A percentile compares a stretch with the other conserved stretches of the same genome.
phyloP scores from a whole-genome alignment of 2,113 vertebrate species.

The Trinectes maculatus region DNA sequence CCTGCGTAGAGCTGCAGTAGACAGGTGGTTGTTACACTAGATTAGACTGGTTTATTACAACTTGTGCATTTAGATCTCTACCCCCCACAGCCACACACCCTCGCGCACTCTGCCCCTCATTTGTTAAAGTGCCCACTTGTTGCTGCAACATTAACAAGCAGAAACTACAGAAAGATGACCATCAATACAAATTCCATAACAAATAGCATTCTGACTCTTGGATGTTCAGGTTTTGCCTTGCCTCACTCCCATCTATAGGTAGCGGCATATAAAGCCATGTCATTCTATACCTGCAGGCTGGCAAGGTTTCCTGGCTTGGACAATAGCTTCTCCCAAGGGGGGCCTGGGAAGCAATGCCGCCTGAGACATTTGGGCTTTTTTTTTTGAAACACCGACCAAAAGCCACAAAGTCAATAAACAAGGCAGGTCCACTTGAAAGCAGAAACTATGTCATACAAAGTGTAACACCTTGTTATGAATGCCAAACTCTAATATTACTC shows the following conservation, averaged over 20 bases:
- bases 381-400: slow-evolving; percentile 69
- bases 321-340: slow-evolving; percentile 78
- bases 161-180: slow-evolving; percentile 3
- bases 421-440: slow-evolving; percentile 66
- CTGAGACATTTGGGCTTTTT: slow-evolving; percentile 74
- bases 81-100: neutral
- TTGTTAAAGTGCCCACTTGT: slow-evolving; percentile 31
- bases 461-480: slow-evolving; percentile 66
- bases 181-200: slow-evolving; percentile 29
- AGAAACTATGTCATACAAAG: slow-evolving; percentile 72
- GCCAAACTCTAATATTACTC: slow-evolving; percentile 73
- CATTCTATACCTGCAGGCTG: slow-evolving; percentile 77
- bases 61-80: neutral
- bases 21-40: slow-evolving; percentile 8
- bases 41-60: slow-evolving; percentile 1
- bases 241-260: slow-evolving; percentile 75
- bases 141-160: neutral
- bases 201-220: slow-evolving; percentile 19
- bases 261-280: slow-evolving; percentile 76
- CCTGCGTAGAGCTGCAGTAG: neutral
- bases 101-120: slow-evolving; percentile 5
- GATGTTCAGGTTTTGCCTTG: slow-evolving; percentile 43
- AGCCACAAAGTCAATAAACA: slow-evolving; percentile 73
- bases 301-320: slow-evolving; percentile 73
- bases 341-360: slow-evolving; percentile 78